These are phyloP conservation scores for Lacerta viridis DNA, from an alignment of 2,797 vertebrate genomes.

Conservation along the genomic window DNA sequence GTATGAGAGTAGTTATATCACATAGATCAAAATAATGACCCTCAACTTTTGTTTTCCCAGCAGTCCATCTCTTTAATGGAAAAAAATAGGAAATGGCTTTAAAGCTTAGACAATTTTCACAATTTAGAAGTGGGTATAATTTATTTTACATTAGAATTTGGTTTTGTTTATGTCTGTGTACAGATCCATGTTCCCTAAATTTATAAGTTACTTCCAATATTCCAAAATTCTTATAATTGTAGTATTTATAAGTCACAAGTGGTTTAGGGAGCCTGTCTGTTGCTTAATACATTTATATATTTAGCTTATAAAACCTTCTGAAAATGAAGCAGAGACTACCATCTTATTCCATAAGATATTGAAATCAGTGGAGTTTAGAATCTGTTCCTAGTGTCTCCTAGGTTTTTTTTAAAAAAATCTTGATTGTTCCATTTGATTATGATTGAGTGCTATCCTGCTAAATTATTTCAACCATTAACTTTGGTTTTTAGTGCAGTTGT, in stretches of 20 bases:
- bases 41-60: background rate
- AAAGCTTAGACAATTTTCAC: background rate
- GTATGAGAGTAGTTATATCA: background rate
- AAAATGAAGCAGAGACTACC: background rate
- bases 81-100: conserved; percentile 8
- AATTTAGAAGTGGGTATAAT: background rate
- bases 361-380: background rate
- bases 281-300: background rate
- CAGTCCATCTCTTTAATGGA: background rate
- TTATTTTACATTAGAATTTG: background rate
- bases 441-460: background rate
- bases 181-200: background rate
- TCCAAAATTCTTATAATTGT: background rate
- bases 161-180: background rate
- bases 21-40: background rate
- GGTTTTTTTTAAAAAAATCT: background rate
- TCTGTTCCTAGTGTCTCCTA: background rate
- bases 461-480: background rate
- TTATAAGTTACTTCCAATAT: conserved; percentile 1
- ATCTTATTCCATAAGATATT: background rate
- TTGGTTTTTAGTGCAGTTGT: background rate
- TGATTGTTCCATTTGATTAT: background rate
- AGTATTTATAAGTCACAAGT: background rate
- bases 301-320: background rate
- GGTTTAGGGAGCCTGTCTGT: background rate